These are phyloP conservation scores for Sarcophaga rosellei DNA, from an alignment of 2,888 invertebrate genomes.

Conservation along the genomic window DNA sequence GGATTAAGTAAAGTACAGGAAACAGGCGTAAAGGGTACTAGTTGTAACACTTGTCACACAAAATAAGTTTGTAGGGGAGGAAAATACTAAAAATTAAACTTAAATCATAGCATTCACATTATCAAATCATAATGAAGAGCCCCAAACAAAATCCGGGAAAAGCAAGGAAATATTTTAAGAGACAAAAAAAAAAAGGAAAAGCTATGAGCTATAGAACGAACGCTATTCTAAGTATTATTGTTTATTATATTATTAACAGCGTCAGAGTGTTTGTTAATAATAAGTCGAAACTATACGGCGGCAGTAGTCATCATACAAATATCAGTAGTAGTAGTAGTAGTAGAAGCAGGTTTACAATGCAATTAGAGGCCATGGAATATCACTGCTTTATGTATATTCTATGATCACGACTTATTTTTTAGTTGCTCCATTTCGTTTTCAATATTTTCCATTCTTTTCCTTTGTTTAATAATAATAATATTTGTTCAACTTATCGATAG, in stretches of 20 bases:
- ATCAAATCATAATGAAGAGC: too few species aligned
- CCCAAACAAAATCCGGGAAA: neutral
- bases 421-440: conserved; percentile 13
- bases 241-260: neutral
- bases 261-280: neutral
- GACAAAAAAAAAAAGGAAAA: too few species aligned
- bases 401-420: neutral
- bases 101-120: neutral
- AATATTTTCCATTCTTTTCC: conserved; percentile 10
- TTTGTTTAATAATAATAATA: neutral
- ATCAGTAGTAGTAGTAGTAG: neutral
- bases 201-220: too few species aligned
- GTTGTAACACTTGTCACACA: neutral
- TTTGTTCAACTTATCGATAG: neutral
- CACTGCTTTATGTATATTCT: neutral
- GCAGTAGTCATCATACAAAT: neutral
- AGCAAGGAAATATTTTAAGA: too few species aligned
- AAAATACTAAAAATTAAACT: neutral
- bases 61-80: neutral
- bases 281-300: neutral
- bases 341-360: neutral
- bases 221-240: too few species aligned
- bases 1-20: too few species aligned
- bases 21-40: neutral
- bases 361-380: neutral